Evolutionary conservation across 2,797 vertebrate species (phyloP).

Genomic region (Macropus fuliginosus): DNA sequence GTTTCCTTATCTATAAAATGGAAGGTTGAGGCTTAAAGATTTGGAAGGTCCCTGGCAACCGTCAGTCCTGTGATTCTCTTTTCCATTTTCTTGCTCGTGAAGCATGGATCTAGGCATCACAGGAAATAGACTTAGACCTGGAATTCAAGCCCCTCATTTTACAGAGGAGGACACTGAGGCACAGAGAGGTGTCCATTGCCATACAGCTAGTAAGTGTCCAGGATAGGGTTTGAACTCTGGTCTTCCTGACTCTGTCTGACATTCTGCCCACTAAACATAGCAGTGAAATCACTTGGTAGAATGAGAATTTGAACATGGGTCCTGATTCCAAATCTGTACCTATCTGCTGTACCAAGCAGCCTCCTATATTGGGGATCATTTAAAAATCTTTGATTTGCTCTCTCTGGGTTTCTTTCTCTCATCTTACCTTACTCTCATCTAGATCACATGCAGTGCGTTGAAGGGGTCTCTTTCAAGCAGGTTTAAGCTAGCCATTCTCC

Average conservation of each 20-base stretch:
- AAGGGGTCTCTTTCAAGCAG: background rate
- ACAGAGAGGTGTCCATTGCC: background rate
- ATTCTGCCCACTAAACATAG: background rate
- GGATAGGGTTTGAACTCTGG: constrained; percentile 27
- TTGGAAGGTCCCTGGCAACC: background rate
- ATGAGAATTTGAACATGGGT: background rate
- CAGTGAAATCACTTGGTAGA: background rate
- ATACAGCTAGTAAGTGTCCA: background rate
- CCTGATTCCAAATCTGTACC: background rate
- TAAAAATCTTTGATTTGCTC: background rate
- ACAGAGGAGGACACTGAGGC: background rate
- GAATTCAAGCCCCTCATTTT: background rate
- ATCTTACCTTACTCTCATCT: background rate
- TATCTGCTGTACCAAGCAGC: background rate
- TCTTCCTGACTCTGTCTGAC: constrained; percentile 24
- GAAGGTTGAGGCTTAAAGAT: background rate
- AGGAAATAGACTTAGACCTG: background rate
- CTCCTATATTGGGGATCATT: too few relatives aligned
- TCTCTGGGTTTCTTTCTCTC: background rate
- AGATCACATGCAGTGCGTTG: background rate
- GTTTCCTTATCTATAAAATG: background rate
- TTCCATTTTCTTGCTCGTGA: background rate
- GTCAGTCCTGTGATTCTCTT: background rate
- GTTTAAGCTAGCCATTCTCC: too few relatives aligned
- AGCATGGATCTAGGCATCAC: accelerated